A percentile compares a stretch with the other conserved stretches of the same genome.
phyloP scores from a whole-genome alignment of 2,113 vertebrate genomes.

The Columbina picui region DNA sequence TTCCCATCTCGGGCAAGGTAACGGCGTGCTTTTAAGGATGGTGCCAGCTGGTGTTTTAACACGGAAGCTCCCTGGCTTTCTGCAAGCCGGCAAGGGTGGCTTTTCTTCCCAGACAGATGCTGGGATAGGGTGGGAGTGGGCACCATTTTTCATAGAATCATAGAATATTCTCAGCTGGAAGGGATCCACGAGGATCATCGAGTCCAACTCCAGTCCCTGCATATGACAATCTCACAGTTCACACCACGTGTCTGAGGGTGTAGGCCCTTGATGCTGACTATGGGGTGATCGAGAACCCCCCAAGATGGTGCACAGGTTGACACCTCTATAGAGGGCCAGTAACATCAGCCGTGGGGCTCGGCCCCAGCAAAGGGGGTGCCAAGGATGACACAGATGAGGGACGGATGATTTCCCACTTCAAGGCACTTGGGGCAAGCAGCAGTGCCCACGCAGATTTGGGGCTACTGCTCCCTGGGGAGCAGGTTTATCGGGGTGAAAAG shows the following conservation, averaged over 20 bases:
- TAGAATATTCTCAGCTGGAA: no score
- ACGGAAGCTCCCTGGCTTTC: background rate
- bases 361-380: fast-evolving
- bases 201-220: no score
- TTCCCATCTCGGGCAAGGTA: background rate
- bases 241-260: no score
- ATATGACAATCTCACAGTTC: no score
- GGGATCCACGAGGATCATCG: no score
- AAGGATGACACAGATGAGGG: background rate
- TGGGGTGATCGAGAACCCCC: fast-evolving
- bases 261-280: background rate
- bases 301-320: background rate
- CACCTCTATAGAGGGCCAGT: no score
- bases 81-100: background rate
- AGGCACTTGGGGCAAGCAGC: background rate
- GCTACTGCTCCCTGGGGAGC: background rate
- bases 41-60: background rate
- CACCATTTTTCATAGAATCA: background rate
- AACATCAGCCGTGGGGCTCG: fast-evolving
- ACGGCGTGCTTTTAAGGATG: background rate
- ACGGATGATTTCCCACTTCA: background rate
- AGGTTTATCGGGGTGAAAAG: background rate
- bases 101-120: background rate
- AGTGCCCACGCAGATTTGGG: background rate
- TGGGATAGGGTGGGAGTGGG: background rate